A percentile compares a stretch with the other conserved stretches of the same genome.
These are phyloP conservation scores for Thinocorus orbignyianus DNA, from an alignment of 2,113 vertebrate genomes.

Conservation along the genomic window DNA sequence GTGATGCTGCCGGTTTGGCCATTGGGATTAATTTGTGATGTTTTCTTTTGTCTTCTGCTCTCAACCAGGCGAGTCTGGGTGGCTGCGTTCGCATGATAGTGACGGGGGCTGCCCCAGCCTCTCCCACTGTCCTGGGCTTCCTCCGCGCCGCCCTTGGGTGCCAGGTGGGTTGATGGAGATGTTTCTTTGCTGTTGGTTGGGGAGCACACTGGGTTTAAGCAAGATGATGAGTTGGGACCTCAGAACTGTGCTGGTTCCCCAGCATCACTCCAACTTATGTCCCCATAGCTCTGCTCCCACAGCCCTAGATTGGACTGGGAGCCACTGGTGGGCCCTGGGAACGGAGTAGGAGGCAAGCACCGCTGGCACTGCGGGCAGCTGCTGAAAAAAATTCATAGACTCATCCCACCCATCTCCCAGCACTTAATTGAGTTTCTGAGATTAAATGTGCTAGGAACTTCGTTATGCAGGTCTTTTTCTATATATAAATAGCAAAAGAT, in stretches of 20 bases:
- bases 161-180: constrained; percentile 77
- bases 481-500: neutral
- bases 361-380: neutral
- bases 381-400: neutral
- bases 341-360: neutral
- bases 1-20: accelerated
- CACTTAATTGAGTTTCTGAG: neutral
- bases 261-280: no score
- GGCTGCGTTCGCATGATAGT: constrained; percentile 94
- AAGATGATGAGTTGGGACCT: neutral
- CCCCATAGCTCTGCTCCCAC: neutral
- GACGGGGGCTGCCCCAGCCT: constrained; percentile 92
- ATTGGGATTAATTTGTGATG: no score
- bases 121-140: constrained; percentile 90
- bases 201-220: accelerated
- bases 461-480: accelerated
- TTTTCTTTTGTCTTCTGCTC: neutral
- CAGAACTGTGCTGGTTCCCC: neutral
- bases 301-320: neutral
- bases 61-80: constrained; percentile 86
- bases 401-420: neutral
- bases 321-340: neutral
- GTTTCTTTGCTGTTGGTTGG: accelerated
- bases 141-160: constrained; percentile 94
- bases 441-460: neutral